These are phyloP conservation scores for Yasuhikotakia modesta DNA, from an alignment of 2,797 vertebrate species.

Conservation along the genomic window DNA sequence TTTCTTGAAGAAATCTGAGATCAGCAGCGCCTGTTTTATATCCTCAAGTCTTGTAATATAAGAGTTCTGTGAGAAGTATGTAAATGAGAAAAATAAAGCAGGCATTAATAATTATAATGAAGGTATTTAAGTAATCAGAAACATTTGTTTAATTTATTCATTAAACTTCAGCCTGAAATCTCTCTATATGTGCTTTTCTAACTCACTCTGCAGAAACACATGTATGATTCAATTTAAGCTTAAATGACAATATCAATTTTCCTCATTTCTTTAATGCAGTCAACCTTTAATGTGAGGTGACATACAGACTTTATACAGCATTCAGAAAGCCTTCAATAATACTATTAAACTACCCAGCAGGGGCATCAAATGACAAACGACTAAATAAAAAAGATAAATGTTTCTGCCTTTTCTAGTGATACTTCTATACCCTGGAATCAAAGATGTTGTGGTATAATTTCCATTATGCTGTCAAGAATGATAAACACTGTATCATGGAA, in stretches of 20 bases:
- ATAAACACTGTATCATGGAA: neutral
- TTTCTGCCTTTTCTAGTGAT: neutral
- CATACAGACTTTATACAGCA: no score
- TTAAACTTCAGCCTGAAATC: neutral
- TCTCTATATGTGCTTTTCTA: neutral
- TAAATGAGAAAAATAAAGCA: constrained; percentile 16
- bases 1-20: constrained; percentile 89
- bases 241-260: no score
- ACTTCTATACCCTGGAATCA: neutral
- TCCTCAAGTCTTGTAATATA: constrained; percentile 88
- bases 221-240: no score
- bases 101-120: constrained; percentile 3
- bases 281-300: neutral
- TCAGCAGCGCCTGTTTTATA: constrained; percentile 84
- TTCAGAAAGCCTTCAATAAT: no score
- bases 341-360: neutral
- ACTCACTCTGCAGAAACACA: neutral
- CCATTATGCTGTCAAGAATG: neutral
- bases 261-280: neutral
- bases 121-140: neutral
- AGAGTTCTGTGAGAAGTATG: constrained; percentile 76
- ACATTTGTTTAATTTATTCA: constrained; percentile 1
- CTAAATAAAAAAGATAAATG: neutral
- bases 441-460: constrained; percentile 5
- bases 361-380: neutral